Conservation (phyloP, 1,140 invertebrate genomes). For the Apis mellifera region DNA sequence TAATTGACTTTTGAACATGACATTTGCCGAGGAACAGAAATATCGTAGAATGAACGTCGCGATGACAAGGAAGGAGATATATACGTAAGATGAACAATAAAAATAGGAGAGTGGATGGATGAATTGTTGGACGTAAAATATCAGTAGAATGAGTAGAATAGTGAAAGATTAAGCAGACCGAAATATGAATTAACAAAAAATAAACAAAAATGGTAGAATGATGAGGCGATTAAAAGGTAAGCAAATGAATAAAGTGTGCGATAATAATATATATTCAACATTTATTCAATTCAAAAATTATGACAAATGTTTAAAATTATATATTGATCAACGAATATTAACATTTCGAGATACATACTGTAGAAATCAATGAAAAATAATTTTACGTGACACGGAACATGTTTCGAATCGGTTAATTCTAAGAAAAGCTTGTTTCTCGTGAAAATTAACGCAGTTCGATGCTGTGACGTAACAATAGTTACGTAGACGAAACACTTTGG, state of each 20-base stretch:
- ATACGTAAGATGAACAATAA: background rate
- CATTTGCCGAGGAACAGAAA: background rate
- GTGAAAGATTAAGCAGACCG: too few species aligned
- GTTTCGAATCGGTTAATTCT: constrained; percentile 9
- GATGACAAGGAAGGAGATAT: background rate
- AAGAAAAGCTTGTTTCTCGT: constrained; percentile 29
- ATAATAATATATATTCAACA: too few species aligned
- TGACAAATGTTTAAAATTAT: too few species aligned
- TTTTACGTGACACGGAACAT: constrained; percentile 7
- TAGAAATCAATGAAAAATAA: background rate
- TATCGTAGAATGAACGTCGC: background rate
- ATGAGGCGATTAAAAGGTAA: background rate
- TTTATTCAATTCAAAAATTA: background rate
- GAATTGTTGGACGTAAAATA: background rate
- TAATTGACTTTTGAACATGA: background rate
- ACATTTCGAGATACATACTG: background rate
- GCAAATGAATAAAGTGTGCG: too few species aligned
- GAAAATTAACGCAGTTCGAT: constrained; percentile 39
- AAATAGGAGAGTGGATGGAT: background rate
- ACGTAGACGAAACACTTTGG: constrained; percentile 20
- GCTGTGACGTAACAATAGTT: constrained; percentile 38
- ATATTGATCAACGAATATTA: too few species aligned
- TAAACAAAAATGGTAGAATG: background rate
- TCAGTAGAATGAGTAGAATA: too few species aligned
- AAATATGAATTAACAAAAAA: background rate